Percentiles rank a stretch among this genome's conserved stretches.
phyloP scores from a whole-genome alignment of 1,140 invertebrate species.

The Lasaia peninsularis region DNA sequence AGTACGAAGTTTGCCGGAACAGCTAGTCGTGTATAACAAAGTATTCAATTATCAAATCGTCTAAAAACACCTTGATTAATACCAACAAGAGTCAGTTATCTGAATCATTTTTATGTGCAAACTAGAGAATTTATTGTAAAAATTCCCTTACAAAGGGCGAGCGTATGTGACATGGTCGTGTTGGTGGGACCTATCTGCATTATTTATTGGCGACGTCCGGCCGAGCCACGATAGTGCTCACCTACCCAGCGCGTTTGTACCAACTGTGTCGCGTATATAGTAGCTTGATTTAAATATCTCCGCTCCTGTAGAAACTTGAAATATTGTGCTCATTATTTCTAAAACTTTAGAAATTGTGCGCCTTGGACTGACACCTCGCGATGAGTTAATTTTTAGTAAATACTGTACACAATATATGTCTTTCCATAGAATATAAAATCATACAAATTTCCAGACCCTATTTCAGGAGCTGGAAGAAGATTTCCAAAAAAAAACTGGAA shows the following conservation, averaged over 20 bases:
- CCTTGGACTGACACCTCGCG: too few relatives aligned
- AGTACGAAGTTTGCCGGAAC: too few relatives aligned
- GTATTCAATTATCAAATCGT: too few relatives aligned
- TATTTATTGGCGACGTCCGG: conserved; percentile 66
- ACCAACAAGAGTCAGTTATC: not conserved
- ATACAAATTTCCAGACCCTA: too few relatives aligned
- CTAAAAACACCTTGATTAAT: not conserved
- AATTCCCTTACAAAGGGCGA: conserved; percentile 25
- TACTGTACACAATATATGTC: too few relatives aligned
- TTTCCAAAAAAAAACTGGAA: too few relatives aligned
- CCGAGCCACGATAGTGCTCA: conserved; percentile 40
- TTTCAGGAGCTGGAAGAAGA: too few relatives aligned
- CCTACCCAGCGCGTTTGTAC: conserved; percentile 21
- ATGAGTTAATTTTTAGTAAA: too few relatives aligned
- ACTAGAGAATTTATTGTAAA: conserved; percentile 1
- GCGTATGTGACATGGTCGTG: conserved; percentile 59
- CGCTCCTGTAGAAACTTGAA: not conserved
- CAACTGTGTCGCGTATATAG: not conserved
- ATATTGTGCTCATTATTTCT: not conserved
- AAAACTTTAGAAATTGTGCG: too few relatives aligned
- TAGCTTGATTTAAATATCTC: not conserved
- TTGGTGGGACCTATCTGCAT: conserved; percentile 55
- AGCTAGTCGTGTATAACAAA: too few relatives aligned
- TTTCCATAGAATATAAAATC: too few relatives aligned
- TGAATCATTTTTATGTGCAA: not conserved